Evolutionary conservation across 2,797 vertebrate genomes (phyloP).

Genomic region (Halcyon smyrnensis): DNA sequence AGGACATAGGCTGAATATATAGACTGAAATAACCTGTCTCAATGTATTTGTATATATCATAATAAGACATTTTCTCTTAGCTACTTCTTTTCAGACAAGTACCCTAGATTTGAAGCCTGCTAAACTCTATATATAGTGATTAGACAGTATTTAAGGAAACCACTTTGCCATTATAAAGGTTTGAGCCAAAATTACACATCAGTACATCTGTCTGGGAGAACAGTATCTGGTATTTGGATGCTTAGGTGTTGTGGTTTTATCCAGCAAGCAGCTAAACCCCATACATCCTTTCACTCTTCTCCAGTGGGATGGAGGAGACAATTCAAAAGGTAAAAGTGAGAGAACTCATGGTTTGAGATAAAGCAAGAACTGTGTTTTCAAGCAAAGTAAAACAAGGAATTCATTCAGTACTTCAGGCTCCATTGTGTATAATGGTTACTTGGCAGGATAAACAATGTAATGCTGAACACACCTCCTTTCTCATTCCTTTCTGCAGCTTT

Average conservation of each 20-base stretch:
- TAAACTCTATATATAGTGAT: background rate
- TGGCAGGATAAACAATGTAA: background rate
- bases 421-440: rapidly evolving
- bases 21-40: background rate
- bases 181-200: background rate
- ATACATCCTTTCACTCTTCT: background rate
- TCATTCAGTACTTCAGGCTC: background rate
- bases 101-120: background rate
- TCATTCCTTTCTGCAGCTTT: background rate
- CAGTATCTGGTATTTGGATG: background rate
- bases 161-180: background rate
- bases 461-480: rapidly evolving
- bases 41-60: background rate
- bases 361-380: background rate
- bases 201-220: background rate
- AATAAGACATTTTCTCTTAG: background rate
- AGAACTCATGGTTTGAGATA: background rate
- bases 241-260: background rate
- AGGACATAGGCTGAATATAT: background rate
- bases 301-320: background rate
- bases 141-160: background rate
- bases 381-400: background rate
- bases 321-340: background rate
- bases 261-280: background rate
- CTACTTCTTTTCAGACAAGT: background rate